Conservation (phyloP, 2,113 vertebrate species). For the Manacus vitellinus region DNA sequence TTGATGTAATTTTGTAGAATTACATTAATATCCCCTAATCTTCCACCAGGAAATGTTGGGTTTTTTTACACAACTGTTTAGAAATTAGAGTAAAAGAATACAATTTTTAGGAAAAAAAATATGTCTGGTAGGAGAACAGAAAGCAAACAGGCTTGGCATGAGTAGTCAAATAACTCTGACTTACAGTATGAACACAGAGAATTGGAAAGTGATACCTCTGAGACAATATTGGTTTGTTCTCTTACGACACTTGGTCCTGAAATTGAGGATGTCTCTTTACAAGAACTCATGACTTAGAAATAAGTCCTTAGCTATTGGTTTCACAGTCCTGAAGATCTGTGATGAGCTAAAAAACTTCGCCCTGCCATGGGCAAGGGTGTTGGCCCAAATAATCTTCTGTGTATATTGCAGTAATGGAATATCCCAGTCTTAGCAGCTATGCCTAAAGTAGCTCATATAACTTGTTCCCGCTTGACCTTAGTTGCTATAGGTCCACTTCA, state of each 20-base stretch:
- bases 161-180: neutral
- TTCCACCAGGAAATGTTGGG: too few relatives aligned
- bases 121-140: neutral
- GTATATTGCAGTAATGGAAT: neutral
- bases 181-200: neutral
- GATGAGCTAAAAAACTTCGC: neutral
- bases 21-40: too few relatives aligned
- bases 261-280: neutral
- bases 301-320: neutral
- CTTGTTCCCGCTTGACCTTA: neutral
- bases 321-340: neutral
- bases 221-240: neutral
- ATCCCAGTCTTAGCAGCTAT: neutral
- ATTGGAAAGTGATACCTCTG: neutral
- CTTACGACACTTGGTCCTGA: neutral
- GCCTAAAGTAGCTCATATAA: neutral
- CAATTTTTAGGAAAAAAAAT: neutral
- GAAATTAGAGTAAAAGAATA: too few relatives aligned
- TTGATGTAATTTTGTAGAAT: too few relatives aligned
- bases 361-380: accelerated
- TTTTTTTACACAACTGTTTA: too few relatives aligned
- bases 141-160: neutral
- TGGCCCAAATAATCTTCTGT: neutral
- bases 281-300: neutral
- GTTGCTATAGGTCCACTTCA: neutral